Conservation (phyloP, 2,113 vertebrate genomes). For the Neolamprologus hecqui region DNA sequence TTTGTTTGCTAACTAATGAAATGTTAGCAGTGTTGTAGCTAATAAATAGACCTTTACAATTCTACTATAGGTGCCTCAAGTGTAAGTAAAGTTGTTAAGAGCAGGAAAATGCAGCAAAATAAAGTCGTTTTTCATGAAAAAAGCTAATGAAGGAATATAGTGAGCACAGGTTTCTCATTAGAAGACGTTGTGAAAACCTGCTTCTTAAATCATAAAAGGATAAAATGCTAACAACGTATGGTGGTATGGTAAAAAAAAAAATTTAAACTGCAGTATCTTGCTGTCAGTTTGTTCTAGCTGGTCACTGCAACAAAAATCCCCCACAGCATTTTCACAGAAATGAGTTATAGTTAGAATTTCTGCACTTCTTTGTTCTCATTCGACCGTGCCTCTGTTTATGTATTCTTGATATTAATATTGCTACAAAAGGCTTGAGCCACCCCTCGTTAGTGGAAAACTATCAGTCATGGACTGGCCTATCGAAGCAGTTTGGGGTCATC, state of each 20-base stretch:
- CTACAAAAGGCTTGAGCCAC: accelerated
- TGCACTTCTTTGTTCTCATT: not conserved
- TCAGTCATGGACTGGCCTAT: not conserved
- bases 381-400: not conserved
- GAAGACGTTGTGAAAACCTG: not conserved
- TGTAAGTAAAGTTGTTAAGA: not conserved
- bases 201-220: accelerated
- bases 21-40: not conserved
- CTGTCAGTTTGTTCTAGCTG: not conserved
- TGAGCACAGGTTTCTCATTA: not conserved
- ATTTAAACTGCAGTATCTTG: not conserved
- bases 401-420: not conserved
- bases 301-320: not conserved
- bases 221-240: not conserved
- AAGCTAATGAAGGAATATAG: not conserved
- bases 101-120: not conserved
- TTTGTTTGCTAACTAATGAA: not conserved
- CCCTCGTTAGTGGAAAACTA: not conserved
- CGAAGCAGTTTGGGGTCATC: not conserved
- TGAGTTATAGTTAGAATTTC: not conserved
- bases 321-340: not conserved
- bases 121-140: not conserved
- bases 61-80: not conserved
- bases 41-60: not conserved
- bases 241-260: accelerated